phyloP scores from a whole-genome alignment of 1,140 invertebrate species.

The Drosophila guanche region DNA sequence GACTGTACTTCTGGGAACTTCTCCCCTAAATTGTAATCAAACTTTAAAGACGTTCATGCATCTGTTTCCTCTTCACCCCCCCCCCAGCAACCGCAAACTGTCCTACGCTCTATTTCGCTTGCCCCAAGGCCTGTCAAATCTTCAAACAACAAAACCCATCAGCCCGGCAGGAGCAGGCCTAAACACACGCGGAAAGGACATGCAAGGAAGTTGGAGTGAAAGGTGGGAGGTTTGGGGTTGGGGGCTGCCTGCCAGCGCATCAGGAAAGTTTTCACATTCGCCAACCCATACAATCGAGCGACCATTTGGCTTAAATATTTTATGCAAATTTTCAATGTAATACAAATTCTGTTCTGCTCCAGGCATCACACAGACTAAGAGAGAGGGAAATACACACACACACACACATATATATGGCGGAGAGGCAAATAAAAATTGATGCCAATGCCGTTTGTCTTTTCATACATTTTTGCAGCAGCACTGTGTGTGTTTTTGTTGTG shows the following conservation, averaged over 20 bases:
- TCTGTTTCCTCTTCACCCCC: neutral
- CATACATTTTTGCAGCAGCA: slow-evolving; percentile 51
- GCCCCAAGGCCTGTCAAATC: slow-evolving; percentile 29
- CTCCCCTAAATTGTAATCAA: too few relatives aligned
- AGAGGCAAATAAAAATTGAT: slow-evolving; percentile 75
- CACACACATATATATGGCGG: slow-evolving; percentile 16
- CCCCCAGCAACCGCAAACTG: slow-evolving; percentile 5
- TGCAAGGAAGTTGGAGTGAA: neutral
- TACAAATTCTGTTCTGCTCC: slow-evolving; percentile 69
- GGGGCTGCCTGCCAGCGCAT: slow-evolving; percentile 1
- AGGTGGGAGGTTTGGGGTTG: neutral
- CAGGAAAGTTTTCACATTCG: slow-evolving; percentile 10
- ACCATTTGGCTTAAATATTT: slow-evolving; percentile 81
- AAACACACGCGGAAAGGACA: neutral
- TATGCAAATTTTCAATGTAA: slow-evolving; percentile 83
- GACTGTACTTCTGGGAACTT: too few relatives aligned
- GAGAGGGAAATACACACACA: slow-evolving; percentile 24
- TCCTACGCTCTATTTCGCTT: neutral
- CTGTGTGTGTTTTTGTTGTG: neutral
- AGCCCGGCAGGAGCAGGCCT: neutral
- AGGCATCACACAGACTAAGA: slow-evolving; percentile 39
- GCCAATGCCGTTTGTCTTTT: slow-evolving; percentile 77
- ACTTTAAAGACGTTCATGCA: slow-evolving; percentile 3
- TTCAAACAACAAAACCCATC: slow-evolving; percentile 34
- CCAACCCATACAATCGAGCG: slow-evolving; percentile 53